These are phyloP conservation scores for Zophobas atratus DNA, from an alignment of 1,140 invertebrate genomes.

Conservation along the genomic window DNA sequence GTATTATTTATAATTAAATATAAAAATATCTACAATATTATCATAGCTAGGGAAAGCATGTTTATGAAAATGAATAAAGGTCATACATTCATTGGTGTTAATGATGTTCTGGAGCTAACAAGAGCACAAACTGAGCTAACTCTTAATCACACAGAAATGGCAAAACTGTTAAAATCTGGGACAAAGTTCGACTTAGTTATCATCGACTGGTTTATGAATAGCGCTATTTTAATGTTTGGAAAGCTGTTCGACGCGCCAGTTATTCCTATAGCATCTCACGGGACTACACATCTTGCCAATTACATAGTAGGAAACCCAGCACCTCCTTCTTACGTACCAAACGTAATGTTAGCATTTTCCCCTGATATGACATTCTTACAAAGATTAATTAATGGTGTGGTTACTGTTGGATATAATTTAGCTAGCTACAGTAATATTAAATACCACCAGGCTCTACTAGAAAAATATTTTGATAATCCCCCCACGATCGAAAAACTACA, in stretches of 20 bases:
- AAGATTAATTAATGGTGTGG: conserved; percentile 21
- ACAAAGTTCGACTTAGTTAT: conserved; percentile 50
- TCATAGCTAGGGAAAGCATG: conserved; percentile 43
- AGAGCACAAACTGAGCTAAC: conserved; percentile 48
- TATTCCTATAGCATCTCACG: conserved; percentile 43
- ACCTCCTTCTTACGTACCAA: conserved; percentile 42
- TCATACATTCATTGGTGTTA: background rate
- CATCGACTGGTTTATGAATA: conserved; percentile 51
- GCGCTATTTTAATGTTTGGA: conserved; percentile 40
- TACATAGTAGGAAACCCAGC: conserved; percentile 38
- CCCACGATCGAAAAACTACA: conserved; percentile 55
- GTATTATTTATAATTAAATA: conserved; percentile 50
- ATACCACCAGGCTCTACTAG: conserved; percentile 18
- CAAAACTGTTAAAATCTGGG: conserved; percentile 32
- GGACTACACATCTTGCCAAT: conserved; percentile 26
- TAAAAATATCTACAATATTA: background rate
- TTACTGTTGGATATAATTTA: conserved; percentile 4
- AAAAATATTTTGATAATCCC: conserved; percentile 35
- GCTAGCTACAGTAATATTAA: conserved; percentile 3
- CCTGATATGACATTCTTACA: conserved; percentile 39
- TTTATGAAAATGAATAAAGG: conserved; percentile 50
- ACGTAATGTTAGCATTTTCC: conserved; percentile 3
- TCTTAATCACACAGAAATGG: conserved; percentile 45
- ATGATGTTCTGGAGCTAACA: conserved; percentile 21
- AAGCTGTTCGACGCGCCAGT: conserved; percentile 43